Conservation (phyloP, 2,113 vertebrate species). For the Hippocampus comes region DNA sequence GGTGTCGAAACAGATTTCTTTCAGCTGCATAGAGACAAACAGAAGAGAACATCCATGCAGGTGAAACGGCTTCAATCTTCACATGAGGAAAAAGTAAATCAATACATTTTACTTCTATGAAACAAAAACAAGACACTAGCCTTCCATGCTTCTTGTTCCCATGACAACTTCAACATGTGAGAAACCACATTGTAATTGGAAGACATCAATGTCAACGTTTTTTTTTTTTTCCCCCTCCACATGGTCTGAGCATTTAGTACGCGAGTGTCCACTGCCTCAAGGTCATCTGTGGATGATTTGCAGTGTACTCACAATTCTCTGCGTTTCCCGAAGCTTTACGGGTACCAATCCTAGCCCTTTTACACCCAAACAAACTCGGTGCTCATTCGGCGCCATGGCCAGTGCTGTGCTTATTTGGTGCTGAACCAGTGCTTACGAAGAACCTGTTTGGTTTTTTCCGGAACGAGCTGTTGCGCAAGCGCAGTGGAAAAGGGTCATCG, state of each 20-base stretch:
- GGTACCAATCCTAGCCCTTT: constrained; percentile 40
- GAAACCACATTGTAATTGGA: not conserved
- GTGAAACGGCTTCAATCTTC: constrained; percentile 20
- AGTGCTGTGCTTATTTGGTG: too few relatives aligned
- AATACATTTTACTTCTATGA: not conserved
- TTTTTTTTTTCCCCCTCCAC: not conserved
- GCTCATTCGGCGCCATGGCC: too few relatives aligned
- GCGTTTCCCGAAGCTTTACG: constrained; percentile 49
- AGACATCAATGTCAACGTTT: not conserved
- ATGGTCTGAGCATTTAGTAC: constrained; percentile 38
- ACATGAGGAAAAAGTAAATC: not conserved
- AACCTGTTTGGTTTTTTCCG: too few relatives aligned
- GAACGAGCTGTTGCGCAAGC: too few relatives aligned
- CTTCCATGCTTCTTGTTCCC: constrained; percentile 24
- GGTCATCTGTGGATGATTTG: constrained; percentile 31
- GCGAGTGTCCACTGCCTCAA: constrained; percentile 26
- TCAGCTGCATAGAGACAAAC: not conserved
- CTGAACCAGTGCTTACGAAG: too few relatives aligned
- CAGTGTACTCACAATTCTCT: constrained; percentile 42
- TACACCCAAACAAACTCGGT: too few relatives aligned
- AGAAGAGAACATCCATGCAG: constrained; percentile 13
- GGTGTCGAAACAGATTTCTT: not conserved
- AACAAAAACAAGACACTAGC: not conserved
- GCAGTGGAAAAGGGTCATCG: too few relatives aligned
- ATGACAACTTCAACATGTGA: constrained; percentile 24